Percentiles rank a stretch among this genome's conserved stretches.
phyloP scores from a whole-genome alignment of 2,113 vertebrate species.

The Callocephalon fimbriatum region DNA sequence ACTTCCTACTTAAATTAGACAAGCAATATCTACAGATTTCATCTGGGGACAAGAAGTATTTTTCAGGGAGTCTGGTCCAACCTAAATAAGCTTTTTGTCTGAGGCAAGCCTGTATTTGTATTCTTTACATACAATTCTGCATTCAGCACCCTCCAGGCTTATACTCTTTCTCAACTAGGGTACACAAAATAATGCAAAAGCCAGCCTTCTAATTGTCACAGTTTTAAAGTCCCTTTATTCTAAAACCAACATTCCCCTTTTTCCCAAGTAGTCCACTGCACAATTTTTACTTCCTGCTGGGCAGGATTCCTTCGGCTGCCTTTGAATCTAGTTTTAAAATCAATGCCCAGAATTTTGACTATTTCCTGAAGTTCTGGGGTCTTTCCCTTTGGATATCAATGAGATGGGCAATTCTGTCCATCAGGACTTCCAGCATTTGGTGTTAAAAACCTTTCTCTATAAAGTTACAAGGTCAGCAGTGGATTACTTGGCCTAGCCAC shows the following conservation, averaged over 20 bases:
- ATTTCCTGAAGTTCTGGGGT: rapidly evolving
- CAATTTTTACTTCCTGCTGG: background rate
- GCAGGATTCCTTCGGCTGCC: background rate
- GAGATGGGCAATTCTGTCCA: background rate
- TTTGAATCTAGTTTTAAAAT: background rate
- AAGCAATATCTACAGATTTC: background rate
- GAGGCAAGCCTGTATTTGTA: background rate
- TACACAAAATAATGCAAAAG: background rate
- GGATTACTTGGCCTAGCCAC: background rate
- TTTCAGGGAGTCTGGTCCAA: background rate
- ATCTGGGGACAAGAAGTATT: rapidly evolving
- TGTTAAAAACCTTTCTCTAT: background rate
- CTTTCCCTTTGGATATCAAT: background rate
- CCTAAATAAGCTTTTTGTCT: background rate
- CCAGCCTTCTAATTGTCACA: background rate
- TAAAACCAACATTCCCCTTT: background rate
- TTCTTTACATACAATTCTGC: background rate
- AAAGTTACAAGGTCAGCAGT: background rate
- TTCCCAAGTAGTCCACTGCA: background rate
- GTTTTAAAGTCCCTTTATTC: background rate
- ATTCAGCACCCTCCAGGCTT: background rate
- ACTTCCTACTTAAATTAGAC: background rate
- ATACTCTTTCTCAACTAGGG: too few species aligned
- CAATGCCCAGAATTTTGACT: background rate
- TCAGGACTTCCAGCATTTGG: background rate